phyloP scores from a whole-genome alignment of 1,140 invertebrate genomes.

The Pseudomyrmex pallidus region DNA sequence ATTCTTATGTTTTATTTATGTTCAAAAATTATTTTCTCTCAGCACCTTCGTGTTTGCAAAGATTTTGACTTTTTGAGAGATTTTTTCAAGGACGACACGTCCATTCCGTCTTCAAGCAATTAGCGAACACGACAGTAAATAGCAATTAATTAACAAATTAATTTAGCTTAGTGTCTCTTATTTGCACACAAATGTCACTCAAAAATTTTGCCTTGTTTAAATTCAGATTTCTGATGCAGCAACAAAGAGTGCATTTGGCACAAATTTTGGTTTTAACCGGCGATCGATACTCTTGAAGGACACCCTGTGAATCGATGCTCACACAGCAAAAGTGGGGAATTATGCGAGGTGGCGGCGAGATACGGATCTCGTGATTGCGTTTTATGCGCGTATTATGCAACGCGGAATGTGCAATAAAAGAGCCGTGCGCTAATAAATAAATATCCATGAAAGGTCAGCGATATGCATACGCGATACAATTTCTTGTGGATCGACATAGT shows the following conservation, averaged over 20 bases:
- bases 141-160: conserved; percentile 12
- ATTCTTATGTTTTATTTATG: neutral
- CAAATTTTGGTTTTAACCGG: conserved; percentile 15
- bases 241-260: conserved; percentile 14
- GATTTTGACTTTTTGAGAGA: conserved; percentile 46
- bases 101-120: conserved; percentile 41
- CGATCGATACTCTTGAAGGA: conserved; percentile 44
- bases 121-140: conserved; percentile 36
- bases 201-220: neutral
- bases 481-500: conserved; percentile 29
- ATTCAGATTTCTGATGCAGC: neutral
- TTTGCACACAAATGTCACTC: no score
- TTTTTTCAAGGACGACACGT: conserved; percentile 48
- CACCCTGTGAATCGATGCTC: neutral
- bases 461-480: conserved; percentile 33
- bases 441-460: conserved; percentile 56
- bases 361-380: conserved; percentile 24
- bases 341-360: conserved; percentile 4
- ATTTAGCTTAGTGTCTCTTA: conserved; percentile 50
- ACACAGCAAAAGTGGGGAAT: neutral
- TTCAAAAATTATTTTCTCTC: neutral
- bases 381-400: conserved; percentile 52
- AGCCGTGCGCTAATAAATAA: conserved; percentile 53
- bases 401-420: conserved; percentile 38
- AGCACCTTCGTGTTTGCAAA: conserved; percentile 15